Evolutionary conservation across 2,113 vertebrate genomes (phyloP), one percentile per base, ranked within the genome.

Genomic region (Cinclus cinclus): DNA sequence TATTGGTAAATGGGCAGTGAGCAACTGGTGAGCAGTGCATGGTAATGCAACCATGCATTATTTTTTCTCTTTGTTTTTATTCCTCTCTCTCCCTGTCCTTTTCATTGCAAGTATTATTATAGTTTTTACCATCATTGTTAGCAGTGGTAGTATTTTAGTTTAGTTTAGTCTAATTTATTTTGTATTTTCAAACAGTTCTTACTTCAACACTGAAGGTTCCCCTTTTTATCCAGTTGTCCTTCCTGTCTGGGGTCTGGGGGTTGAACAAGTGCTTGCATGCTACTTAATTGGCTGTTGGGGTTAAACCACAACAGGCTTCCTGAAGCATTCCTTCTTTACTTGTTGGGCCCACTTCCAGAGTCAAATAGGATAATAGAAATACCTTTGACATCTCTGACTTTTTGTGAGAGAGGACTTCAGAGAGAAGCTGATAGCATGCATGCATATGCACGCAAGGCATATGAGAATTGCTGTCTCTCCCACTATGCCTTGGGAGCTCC

Each of bases 401-500:
- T 49, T 11, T 28, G 21, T 35, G 44, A 71, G 46, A 64, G 16
- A 68, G 3, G 10, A 30, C 7, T 87, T 83, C 42, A 65, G 80
- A n/a, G 13, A 1, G 2, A 69, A 47, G 35, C 9, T 58, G 15
- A 30, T 8, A 16, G n/a, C 21, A 7, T 12, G 9, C 15, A 20
- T 2, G 9, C 1, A 2, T 6, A 7, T 2, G 3, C 12, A 7
- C 6, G 27, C 23, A 24, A 20, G 46, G 28, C 6, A 7, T 0
- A 22, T 0, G 24, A n/a, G 21, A 37, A 8, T 9, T 14, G 18
- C 21, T 27, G 37, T 15, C 20, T 27, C 20, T 33, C 13, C 24
- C 39, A 5, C 7, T 0, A 0, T 0, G 1, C 3, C 0, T 1
- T 7, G 17, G n/a, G 20, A 44, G 41, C 9, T 53, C 58, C 13